These are phyloP conservation scores for Vicugna pacos DNA, from an alignment of 2,113 vertebrate genomes.

Conservation along the genomic window DNA sequence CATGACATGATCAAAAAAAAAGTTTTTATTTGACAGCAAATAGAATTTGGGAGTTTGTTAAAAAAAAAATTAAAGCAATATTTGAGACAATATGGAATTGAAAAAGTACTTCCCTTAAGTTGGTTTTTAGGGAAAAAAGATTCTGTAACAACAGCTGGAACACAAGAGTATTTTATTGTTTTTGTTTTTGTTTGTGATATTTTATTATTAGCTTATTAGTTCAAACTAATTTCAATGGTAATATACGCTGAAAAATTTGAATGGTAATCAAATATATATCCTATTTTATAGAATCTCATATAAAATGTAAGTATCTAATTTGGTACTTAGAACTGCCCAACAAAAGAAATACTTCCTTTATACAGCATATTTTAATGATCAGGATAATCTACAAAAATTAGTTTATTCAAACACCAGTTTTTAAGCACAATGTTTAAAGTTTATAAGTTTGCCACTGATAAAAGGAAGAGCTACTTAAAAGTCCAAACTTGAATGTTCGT, in stretches of 20 bases:
- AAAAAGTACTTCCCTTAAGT: neutral
- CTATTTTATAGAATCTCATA: neutral
- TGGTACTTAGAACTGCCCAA: neutral
- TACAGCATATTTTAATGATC: neutral
- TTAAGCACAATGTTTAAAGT: slow-evolving; percentile 53
- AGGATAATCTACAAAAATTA: neutral
- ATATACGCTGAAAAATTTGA: slow-evolving; percentile 24
- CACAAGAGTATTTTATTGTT: neutral
- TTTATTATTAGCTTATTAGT: slow-evolving; percentile 39
- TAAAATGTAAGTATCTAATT: neutral
- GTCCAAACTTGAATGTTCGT: slow-evolving; percentile 17
- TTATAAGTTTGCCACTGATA: slow-evolving; percentile 27
- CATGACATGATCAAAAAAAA: too few species aligned
- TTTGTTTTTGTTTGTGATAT: slow-evolving; percentile 3
- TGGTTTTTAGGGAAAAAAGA: neutral
- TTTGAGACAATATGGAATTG: neutral
- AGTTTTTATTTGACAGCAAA: neutral
- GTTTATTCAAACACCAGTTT: slow-evolving; percentile 46
- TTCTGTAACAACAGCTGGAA: neutral
- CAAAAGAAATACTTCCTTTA: slow-evolving; percentile 41
- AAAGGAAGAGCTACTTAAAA: slow-evolving; percentile 3
- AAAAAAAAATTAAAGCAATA: slow-evolving; percentile 54
- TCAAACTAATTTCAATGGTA: slow-evolving; percentile 42
- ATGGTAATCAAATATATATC: neutral
- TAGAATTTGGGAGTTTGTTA: neutral